Conservation (phyloP, 2,888 invertebrate genomes). For the Clusia tigrina region DNA sequence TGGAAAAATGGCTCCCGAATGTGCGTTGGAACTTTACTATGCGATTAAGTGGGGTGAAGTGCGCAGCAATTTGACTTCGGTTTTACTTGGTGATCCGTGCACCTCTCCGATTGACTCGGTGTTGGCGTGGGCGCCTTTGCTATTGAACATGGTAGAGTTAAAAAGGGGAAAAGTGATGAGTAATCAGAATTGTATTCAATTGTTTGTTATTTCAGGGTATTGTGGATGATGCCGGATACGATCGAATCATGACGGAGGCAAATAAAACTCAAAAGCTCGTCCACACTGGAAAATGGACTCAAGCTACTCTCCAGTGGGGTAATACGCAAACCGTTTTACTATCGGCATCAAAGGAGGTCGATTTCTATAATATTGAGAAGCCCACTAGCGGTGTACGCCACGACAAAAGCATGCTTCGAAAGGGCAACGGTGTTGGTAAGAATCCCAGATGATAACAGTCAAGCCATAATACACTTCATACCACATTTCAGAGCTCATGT, state of each 20-base stretch:
- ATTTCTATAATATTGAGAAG: constrained; percentile 81
- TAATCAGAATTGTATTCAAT: background rate
- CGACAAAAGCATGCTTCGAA: constrained; percentile 28
- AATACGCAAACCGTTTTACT: constrained; percentile 71
- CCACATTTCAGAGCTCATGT: constrained; percentile 52
- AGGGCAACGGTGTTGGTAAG: constrained; percentile 34
- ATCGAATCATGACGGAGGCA: constrained; percentile 69
- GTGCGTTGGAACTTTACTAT: constrained; percentile 70
- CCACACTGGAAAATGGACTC: constrained; percentile 67
- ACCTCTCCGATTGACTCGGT: constrained; percentile 87
- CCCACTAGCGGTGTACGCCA: constrained; percentile 49
- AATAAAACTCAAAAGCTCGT: constrained; percentile 68
- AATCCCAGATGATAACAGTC: no score
- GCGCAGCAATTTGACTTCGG: constrained; percentile 76
- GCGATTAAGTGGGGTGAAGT: constrained; percentile 72
- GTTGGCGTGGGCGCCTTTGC: constrained; percentile 81
- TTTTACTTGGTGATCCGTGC: constrained; percentile 90
- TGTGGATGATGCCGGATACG: constrained; percentile 74
- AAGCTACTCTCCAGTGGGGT: constrained; percentile 74
- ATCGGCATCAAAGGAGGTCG: constrained; percentile 71
- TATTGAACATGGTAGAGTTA: constrained; percentile 74
- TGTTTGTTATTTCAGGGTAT: constrained; percentile 66
- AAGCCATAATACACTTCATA: background rate
- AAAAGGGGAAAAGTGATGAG: background rate
- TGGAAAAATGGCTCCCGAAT: constrained; percentile 91